A percentile compares a stretch with the other conserved stretches of the same genome.
phyloP scores from a whole-genome alignment of 1,140 invertebrate genomes.

The Holotrichia oblita region DNA sequence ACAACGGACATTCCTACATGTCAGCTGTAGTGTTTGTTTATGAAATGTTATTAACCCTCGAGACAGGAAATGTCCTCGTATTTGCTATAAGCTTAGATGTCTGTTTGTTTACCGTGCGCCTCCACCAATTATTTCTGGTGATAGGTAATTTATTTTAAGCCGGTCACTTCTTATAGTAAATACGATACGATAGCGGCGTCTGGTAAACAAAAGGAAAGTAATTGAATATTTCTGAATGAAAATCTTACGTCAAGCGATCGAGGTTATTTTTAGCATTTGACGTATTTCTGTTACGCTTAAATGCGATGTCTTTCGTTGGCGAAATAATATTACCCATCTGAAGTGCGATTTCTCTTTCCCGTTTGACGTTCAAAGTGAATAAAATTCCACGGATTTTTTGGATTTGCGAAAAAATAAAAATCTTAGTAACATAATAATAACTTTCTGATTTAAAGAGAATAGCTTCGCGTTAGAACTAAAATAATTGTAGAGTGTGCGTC shows the following conservation, averaged over 20 bases:
- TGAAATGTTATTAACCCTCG: not conserved
- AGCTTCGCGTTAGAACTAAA: too few species aligned
- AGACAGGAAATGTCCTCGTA: not conserved
- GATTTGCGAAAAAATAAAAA: too few species aligned
- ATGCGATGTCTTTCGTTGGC: too few species aligned
- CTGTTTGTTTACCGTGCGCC: not conserved
- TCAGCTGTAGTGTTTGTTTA: not conserved
- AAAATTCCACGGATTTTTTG: too few species aligned
- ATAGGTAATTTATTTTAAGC: constrained; percentile 8
- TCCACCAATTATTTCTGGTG: not conserved
- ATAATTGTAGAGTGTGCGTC: too few species aligned
- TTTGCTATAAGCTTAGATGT: not conserved
- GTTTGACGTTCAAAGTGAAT: too few species aligned
- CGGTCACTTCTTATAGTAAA: not conserved
- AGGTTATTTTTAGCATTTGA: too few species aligned
- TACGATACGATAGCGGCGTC: not conserved
- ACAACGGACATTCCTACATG: not conserved
- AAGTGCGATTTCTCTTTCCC: too few species aligned
- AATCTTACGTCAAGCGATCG: not conserved
- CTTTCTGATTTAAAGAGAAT: too few species aligned
- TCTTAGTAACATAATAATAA: too few species aligned
- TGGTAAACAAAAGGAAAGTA: not conserved
- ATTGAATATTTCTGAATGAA: not conserved
- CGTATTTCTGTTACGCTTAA: too few species aligned
- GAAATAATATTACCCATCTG: too few species aligned